phyloP scores from a whole-genome alignment of 1,140 invertebrate genomes.

The Harpegnathos saltator region DNA sequence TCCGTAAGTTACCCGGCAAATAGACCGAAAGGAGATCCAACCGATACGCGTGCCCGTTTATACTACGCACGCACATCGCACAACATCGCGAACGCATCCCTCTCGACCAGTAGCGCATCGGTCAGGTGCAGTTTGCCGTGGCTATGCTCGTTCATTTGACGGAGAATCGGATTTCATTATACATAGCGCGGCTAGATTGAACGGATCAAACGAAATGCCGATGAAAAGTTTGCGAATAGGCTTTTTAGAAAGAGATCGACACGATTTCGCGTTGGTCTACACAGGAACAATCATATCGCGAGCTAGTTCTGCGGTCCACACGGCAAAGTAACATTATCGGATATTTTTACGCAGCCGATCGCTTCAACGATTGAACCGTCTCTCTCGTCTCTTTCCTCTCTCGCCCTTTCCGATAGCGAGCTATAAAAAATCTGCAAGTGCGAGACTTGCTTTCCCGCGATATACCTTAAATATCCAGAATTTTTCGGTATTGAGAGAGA shows the following conservation, averaged over 20 bases:
- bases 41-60: conserved; percentile 24
- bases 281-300: conserved; percentile 46
- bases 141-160: conserved; percentile 60
- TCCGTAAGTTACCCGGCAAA: conserved; percentile 26
- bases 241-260: conserved; percentile 66
- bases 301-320: conserved; percentile 34
- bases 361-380: background rate
- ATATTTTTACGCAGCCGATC: conserved; percentile 41
- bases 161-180: conserved; percentile 70
- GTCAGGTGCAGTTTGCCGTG: conserved; percentile 54
- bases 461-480: background rate
- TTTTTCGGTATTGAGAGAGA: background rate
- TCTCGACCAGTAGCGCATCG: conserved; percentile 38
- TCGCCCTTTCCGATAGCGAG: background rate
- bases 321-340: conserved; percentile 50
- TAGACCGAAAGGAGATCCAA: conserved; percentile 21
- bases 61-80: conserved; percentile 18
- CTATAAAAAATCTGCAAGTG: conserved; percentile 19
- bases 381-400: background rate
- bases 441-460: conserved; percentile 9
- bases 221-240: conserved; percentile 65
- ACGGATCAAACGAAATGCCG: conserved; percentile 70
- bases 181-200: conserved; percentile 68
- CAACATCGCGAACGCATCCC: conserved; percentile 28
- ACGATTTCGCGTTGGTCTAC: conserved; percentile 65